These are phyloP conservation scores for Julus scandinavius DNA, from an alignment of 2,888 invertebrate genomes.

Conservation along the genomic window DNA sequence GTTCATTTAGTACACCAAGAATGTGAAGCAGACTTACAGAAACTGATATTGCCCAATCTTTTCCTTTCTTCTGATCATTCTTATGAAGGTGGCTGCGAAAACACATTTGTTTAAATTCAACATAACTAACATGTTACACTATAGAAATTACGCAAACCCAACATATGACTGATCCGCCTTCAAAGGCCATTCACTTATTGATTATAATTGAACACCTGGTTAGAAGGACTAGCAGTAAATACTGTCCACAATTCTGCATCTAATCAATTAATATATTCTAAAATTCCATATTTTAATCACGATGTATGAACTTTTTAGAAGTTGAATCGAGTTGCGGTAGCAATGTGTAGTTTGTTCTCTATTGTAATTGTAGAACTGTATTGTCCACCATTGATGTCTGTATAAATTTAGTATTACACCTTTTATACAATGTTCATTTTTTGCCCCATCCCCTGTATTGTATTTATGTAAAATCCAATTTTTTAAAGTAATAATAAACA, in stretches of 20 bases:
- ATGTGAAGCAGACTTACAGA: not conserved
- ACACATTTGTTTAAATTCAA: constrained; percentile 41
- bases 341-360: too few relatives aligned
- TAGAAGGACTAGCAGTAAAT: not conserved
- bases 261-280: not conserved
- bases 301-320: too few relatives aligned
- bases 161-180: constrained; percentile 10
- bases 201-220: constrained; percentile 25
- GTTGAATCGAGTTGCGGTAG: too few relatives aligned
- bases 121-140: constrained; percentile 45
- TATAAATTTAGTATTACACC: too few relatives aligned
- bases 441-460: too few relatives aligned
- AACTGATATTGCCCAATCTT: constrained; percentile 1
- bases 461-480: too few relatives aligned
- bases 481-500: too few relatives aligned
- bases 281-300: too few relatives aligned
- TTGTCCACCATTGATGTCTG: too few relatives aligned
- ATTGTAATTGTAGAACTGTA: too few relatives aligned
- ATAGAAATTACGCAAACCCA: not conserved
- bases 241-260: not conserved
- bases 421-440: too few relatives aligned
- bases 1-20: not conserved
- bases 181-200: constrained; percentile 31
- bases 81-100: constrained; percentile 40
- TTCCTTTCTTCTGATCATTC: constrained; percentile 44